These are phyloP conservation scores for Umimayanthus kanabou DNA, from an alignment of 92 coral and sea anemone genomes.

Conservation along the genomic window DNA sequence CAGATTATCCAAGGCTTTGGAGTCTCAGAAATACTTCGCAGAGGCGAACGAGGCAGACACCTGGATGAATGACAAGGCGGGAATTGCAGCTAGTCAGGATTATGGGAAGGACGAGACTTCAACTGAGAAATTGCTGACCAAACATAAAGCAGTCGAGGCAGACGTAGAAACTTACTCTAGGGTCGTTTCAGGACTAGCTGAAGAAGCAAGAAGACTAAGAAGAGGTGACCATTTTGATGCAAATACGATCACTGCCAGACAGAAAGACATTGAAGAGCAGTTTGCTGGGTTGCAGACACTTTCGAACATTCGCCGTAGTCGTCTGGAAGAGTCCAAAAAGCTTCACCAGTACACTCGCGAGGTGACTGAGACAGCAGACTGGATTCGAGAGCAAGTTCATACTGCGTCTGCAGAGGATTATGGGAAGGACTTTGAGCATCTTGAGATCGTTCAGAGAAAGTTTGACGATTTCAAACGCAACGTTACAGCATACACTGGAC, in stretches of 20 bases:
- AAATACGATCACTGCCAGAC: conserved; percentile 63
- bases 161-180: conserved; percentile 74
- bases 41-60: conserved; percentile 98
- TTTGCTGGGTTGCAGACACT: conserved; percentile 79
- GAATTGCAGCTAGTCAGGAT: conserved; percentile 91
- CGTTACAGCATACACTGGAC: conserved; percentile 75
- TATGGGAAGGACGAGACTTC: conserved; percentile 92
- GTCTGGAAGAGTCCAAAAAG: conserved; percentile 88
- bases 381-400: conserved; percentile 90
- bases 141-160: conserved; percentile 82
- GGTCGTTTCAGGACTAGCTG: conserved; percentile 69
- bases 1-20: conserved; percentile 70
- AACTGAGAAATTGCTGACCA: conserved; percentile 83
- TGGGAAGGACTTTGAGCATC: conserved; percentile 96
- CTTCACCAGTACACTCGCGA: conserved; percentile 87
- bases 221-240: conserved; percentile 75
- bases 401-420: conserved; percentile 91
- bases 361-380: conserved; percentile 90
- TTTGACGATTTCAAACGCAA: conserved; percentile 87
- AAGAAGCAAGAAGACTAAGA: conserved; percentile 77
- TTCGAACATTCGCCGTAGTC: conserved; percentile 70
- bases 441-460: conserved; percentile 82
- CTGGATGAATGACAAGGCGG: conserved; percentile 98
- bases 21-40: conserved; percentile 89
- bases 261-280: conserved; percentile 96